Base-by-base conservation (phyloP, 2,888 invertebrate genomes). In the Protodeltote pygarga region DNA sequence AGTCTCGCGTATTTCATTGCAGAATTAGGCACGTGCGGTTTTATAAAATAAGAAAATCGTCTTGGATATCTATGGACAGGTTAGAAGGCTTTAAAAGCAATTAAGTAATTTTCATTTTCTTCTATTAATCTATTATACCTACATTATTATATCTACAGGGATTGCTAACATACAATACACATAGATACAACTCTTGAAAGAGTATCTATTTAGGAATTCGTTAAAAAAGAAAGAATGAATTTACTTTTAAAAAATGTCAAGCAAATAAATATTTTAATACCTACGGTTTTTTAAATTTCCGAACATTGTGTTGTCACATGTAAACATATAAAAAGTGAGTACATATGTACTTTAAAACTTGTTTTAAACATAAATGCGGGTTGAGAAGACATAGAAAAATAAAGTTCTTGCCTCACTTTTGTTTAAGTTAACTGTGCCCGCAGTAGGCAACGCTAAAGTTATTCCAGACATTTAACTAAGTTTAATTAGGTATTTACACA, bases 401-500 rank as follows among this genome's bases (percentile, higher is more conserved):
- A 49, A 62, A 66, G 35, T 46, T 62, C n/a, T 27, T 32, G 10
- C 23, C 14, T 23, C 31, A 27, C 39, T 14, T 46, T 16, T 51
- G 49, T 34, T 39, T 15, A 38, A 41, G 19, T 48, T 42, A 14
- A 32, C 29, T 24, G 9, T 52, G 44, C 24, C 32, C 20, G 10
- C 9, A 5, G 27, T 16, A 21, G 2, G 16, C 20, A 28, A 29
- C 15, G 11, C 34, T 34, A 42, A 38, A 54, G 28, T 44, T 44
- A 42, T 50, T 45, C 27, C 33, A 32, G 27, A 45, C 34, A 44
- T 40, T 46, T 44, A 46, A 25, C 17, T 6, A 50, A 51, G 9
- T 52, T 65, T 42, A 19, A 31, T 47, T 38, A n/a, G n/a, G n/a
- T n/a, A 34, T 48, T 34, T 57, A 28, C 16, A 48, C 50, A 41